These are phyloP conservation scores for Pseudopipra pipra DNA, from an alignment of 2,113 vertebrate species.

Conservation along the genomic window DNA sequence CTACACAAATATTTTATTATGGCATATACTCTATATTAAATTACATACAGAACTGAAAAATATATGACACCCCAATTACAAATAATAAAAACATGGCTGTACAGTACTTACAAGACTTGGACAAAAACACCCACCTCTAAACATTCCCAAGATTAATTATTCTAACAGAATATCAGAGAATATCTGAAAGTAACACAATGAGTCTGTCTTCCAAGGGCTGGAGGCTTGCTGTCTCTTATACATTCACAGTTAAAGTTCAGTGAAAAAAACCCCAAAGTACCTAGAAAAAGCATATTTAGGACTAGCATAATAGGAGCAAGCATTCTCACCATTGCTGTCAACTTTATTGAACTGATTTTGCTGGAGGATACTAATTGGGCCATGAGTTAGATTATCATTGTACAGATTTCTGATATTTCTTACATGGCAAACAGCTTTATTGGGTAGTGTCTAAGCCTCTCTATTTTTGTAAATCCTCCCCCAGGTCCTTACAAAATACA, in stretches of 20 bases:
- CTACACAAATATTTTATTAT: not conserved
- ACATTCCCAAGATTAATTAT: not conserved
- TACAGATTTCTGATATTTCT: not conserved
- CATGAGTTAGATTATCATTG: not conserved
- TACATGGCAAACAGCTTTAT: not conserved
- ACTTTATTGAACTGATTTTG: not conserved
- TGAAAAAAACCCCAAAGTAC: not conserved
- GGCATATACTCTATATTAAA: not conserved
- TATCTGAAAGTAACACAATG: not conserved
- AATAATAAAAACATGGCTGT: not conserved
- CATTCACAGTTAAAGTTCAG: not conserved
- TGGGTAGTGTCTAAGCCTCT: not conserved
- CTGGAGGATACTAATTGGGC: not conserved
- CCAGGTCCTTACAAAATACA: not conserved
- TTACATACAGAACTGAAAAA: not conserved
- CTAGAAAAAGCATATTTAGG: not conserved
- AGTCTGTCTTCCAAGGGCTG: not conserved
- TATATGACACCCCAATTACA: not conserved
- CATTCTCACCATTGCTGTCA: not conserved
- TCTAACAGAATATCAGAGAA: not conserved
- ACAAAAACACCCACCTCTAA: not conserved
- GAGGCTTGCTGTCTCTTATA: not conserved
- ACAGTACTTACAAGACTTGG: not conserved
- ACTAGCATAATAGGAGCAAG: not conserved
- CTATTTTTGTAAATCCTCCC: not conserved